Percentiles rank a stretch among this genome's conserved stretches.
Conservation (phyloP, 1,140 invertebrate genomes). For the Bombus pascuorum region DNA sequence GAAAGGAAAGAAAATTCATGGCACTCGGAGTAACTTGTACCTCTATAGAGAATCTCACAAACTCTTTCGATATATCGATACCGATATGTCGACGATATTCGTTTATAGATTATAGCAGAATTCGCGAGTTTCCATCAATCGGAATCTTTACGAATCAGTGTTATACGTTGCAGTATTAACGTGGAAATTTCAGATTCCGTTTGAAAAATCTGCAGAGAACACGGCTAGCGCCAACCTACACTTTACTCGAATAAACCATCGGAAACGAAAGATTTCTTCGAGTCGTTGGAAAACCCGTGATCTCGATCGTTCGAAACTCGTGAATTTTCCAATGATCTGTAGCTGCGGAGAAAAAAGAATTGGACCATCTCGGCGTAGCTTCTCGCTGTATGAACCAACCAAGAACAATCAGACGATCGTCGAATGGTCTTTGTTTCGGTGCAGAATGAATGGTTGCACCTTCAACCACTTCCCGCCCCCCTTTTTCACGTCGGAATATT, state of each 20-base stretch:
- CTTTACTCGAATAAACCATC: too few relatives aligned
- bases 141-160: background rate
- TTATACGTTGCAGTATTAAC: background rate
- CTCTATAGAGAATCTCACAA: background rate
- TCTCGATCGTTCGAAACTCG: too few relatives aligned
- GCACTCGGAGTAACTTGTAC: background rate
- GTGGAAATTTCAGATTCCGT: too few relatives aligned
- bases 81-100: background rate
- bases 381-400: background rate
- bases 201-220: background rate
- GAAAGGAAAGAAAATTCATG: background rate
- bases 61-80: background rate
- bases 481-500: slow-evolving; percentile 19
- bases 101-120: background rate
- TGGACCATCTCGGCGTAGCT: slow-evolving; percentile 14
- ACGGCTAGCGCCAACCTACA: too few relatives aligned
- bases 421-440: slow-evolving; percentile 8
- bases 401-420: slow-evolving; percentile 21
- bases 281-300: too few relatives aligned
- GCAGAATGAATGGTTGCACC: background rate
- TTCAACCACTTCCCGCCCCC: background rate
- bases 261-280: too few relatives aligned
- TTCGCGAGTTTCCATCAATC: background rate
- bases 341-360: too few relatives aligned
- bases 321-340: too few relatives aligned